Conservation (phyloP, 2,888 invertebrate genomes). For the Drosophila atroscutellata region DNA sequence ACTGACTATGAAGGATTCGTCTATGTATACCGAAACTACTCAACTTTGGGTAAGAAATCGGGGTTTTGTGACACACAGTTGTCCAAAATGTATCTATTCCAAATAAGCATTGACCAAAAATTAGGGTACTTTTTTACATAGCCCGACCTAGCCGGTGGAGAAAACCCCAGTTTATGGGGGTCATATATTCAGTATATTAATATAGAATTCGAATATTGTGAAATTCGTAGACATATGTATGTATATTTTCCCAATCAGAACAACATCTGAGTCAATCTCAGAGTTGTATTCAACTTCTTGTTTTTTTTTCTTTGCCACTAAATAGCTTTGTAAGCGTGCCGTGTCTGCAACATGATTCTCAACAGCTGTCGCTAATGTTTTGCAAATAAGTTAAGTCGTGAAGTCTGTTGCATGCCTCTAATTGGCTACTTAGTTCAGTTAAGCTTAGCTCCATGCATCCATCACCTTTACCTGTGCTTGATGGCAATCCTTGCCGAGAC, state of each 20-base stretch:
- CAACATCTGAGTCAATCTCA: not conserved
- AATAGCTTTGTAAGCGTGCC: not conserved
- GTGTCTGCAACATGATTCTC: not conserved
- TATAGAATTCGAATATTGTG: no score
- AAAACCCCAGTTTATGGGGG: no score
- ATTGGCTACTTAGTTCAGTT: conserved; percentile 43
- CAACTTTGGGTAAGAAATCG: no score
- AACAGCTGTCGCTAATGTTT: conserved; percentile 39
- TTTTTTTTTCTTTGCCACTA: not conserved
- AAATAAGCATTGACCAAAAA: no score
- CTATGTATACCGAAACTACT: no score
- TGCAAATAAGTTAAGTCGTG: conserved; percentile 41
- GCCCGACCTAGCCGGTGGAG: no score
- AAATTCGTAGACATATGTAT: no score
- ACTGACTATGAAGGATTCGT: no score
- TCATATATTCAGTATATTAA: no score
- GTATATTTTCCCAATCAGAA: not conserved
- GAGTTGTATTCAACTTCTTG: not conserved
- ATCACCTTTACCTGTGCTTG: conserved; percentile 15
- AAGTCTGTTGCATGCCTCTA: conserved; percentile 47
- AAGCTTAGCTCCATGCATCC: conserved; percentile 13
- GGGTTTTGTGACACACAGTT: no score
- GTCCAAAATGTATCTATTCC: no score
- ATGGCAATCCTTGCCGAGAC: conserved; percentile 31
- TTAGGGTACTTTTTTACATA: no score